Evolutionary conservation across 2,888 invertebrate species (phyloP).

Genomic region (Watsonalla binaria): DNA sequence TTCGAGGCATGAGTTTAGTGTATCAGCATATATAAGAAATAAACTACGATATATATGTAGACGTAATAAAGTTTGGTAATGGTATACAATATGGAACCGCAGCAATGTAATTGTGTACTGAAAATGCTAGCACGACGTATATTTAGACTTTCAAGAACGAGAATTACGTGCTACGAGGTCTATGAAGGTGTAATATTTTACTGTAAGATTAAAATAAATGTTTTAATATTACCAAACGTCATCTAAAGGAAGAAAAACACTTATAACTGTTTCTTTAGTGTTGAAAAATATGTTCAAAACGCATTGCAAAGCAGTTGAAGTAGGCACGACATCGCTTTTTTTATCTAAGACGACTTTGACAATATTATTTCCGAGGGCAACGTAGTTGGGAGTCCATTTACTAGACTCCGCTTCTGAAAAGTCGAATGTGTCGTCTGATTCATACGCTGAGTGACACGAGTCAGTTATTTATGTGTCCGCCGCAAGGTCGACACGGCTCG

Average conservation of each 20-base stretch:
- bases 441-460: constrained; percentile 29
- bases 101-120: neutral
- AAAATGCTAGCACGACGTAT: neutral
- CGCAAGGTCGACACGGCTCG: constrained; percentile 30
- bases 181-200: neutral
- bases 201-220: neutral
- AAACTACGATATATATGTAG: no score
- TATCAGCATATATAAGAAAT: no score
- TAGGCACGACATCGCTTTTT: no score
- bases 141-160: neutral
- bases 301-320: no score
- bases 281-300: no score
- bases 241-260: no score
- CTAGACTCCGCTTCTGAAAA: neutral
- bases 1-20: no score
- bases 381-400: neutral
- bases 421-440: constrained; percentile 16
- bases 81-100: neutral
- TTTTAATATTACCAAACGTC: no score
- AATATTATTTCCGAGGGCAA: no score
- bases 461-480: constrained; percentile 26
- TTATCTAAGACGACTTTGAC: no score
- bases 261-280: no score
- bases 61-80: no score
- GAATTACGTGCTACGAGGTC: neutral